A percentile compares a stretch with the other conserved stretches of the same genome.
Evolutionary conservation across 1,140 invertebrate genomes (phyloP).

Genomic region (Ceratosolen solmsi): DNA sequence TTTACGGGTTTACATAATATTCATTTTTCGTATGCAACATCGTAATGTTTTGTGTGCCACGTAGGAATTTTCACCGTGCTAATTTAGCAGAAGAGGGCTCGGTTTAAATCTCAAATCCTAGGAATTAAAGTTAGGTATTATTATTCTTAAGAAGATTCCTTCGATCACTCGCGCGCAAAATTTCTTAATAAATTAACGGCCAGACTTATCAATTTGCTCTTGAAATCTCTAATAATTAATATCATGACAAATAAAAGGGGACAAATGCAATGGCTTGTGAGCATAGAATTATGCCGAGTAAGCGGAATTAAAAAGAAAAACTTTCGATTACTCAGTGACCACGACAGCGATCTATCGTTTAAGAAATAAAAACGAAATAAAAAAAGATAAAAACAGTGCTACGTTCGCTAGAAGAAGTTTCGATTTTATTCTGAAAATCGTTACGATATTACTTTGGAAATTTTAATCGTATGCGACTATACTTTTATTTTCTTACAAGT

Average conservation of each 20-base stretch:
- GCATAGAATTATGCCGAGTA: neutral
- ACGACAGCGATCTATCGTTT: neutral
- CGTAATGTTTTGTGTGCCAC: neutral
- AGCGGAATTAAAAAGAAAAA: neutral
- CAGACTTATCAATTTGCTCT: too few species aligned
- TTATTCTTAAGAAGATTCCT: too few species aligned
- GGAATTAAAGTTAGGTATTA: too few species aligned
- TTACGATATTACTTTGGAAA: too few species aligned
- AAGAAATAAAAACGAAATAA: neutral
- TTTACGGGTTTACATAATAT: slow-evolving; percentile 4
- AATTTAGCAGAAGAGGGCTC: neutral
- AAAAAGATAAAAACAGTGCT: neutral
- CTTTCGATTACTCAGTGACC: neutral
- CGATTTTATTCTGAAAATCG: neutral
- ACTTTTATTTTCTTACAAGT: neutral
- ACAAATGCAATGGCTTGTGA: neutral
- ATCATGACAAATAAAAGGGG: too few species aligned
- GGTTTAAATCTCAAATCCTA: too few species aligned
- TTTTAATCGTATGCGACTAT: neutral
- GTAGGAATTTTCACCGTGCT: neutral
- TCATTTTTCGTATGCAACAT: neutral
- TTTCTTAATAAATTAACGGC: too few species aligned
- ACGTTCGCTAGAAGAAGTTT: neutral
- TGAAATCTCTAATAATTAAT: too few species aligned
- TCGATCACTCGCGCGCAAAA: too few species aligned